A percentile compares a stretch with the other conserved stretches of the same genome.
Evolutionary conservation across 2,113 vertebrate genomes (phyloP).

Genomic region (Loxodonta africana): DNA sequence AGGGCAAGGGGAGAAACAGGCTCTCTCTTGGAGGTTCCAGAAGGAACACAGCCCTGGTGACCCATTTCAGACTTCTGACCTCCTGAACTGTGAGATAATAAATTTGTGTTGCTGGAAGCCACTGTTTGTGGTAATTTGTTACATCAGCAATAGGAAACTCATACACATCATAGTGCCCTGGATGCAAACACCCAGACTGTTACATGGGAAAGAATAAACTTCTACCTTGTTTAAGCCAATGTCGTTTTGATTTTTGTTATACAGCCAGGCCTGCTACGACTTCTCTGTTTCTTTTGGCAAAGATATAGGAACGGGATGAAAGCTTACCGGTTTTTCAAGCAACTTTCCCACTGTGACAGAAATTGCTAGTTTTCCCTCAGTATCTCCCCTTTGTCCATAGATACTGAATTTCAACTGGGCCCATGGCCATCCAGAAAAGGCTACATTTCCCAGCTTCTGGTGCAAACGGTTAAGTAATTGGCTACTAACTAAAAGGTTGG

Average conservation of each 20-base stretch:
- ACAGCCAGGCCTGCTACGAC: not conserved
- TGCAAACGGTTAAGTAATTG: too few relatives aligned
- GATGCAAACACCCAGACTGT: not conserved
- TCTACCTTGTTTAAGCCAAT: not conserved
- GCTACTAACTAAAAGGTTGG: too few relatives aligned
- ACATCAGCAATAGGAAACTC: not conserved
- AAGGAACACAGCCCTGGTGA: not conserved
- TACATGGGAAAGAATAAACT: not conserved
- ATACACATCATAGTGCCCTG: not conserved
- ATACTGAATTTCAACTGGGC: not conserved
- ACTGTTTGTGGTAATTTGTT: not conserved
- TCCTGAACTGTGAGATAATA: not conserved
- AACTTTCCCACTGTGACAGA: not conserved
- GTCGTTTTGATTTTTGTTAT: not conserved
- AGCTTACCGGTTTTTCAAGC: not conserved
- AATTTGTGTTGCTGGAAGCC: not conserved
- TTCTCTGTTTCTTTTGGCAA: not conserved
- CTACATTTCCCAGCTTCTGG: not conserved
- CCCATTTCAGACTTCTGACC: too few relatives aligned
- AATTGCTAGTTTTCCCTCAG: not conserved
- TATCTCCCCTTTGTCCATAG: not conserved
- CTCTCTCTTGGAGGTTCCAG: not conserved
- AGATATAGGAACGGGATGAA: not conserved
- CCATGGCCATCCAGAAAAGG: not conserved
- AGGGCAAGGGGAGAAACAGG: not conserved